Percentiles rank a stretch among this genome's conserved stretches.
Conservation (phyloP, 2,888 invertebrate species). For the Galerucella calmariensis region DNA sequence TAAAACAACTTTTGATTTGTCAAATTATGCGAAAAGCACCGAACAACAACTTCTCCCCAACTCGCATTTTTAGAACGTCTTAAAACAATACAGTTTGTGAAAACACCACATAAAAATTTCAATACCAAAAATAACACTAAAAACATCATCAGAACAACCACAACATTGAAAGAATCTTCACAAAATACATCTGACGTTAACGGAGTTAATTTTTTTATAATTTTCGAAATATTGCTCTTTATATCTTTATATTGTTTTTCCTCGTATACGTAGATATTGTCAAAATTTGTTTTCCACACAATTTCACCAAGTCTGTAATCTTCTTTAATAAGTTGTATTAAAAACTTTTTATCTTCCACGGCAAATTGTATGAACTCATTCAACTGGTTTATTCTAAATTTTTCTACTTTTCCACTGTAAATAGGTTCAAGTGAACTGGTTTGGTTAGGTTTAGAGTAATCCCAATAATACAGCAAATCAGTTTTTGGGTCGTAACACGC, state of each 20-base stretch:
- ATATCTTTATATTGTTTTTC: neutral
- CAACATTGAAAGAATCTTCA: neutral
- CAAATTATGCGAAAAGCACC: neutral
- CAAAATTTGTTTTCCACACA: neutral
- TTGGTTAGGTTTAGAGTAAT: neutral
- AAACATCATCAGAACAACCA: neutral
- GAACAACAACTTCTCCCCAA: neutral
- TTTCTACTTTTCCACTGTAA: constrained; percentile 5
- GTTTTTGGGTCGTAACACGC: neutral
- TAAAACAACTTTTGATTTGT: neutral
- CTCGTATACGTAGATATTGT: neutral
- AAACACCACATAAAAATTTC: neutral
- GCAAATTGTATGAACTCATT: neutral
- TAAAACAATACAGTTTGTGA: neutral
- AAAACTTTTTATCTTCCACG: neutral
- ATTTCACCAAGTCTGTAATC: neutral
- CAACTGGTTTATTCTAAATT: neutral
- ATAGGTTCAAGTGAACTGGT: neutral
- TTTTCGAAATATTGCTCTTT: neutral
- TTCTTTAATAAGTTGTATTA: neutral
- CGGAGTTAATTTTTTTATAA: neutral
- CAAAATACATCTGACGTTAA: neutral
- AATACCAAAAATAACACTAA: neutral
- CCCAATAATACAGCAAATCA: neutral
- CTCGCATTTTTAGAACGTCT: neutral